These are phyloP conservation scores for Pygocentrus nattereri DNA, from an alignment of 2,797 vertebrate species.

Conservation along the genomic window DNA sequence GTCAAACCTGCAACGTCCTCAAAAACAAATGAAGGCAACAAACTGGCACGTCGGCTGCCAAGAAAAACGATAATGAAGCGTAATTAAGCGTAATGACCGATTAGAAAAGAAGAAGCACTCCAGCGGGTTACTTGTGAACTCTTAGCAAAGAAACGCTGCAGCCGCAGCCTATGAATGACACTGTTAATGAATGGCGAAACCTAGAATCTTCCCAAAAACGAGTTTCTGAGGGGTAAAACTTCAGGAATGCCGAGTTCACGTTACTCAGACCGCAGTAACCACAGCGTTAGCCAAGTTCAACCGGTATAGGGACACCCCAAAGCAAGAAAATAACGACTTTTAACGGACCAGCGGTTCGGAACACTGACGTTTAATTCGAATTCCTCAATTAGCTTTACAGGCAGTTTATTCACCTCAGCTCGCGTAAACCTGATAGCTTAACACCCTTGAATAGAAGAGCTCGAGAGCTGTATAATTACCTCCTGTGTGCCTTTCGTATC, in stretches of 20 bases:
- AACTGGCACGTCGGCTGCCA: background rate
- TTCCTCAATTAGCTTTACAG: too few species aligned
- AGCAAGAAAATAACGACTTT: background rate
- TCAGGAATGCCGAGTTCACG: background rate
- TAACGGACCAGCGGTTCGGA: too few species aligned
- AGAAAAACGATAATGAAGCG: background rate
- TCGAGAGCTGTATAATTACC: constrained; percentile 64
- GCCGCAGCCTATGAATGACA: background rate
- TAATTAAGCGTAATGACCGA: background rate
- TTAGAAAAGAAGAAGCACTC: background rate
- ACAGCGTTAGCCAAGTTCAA: background rate
- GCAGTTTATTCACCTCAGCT: too few species aligned
- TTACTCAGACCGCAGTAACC: background rate
- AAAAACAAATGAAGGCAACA: background rate
- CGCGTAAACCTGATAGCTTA: too few species aligned
- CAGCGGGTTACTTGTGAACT: too few species aligned
- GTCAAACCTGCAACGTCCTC: background rate
- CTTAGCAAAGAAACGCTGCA: background rate
- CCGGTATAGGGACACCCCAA: background rate
- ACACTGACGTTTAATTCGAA: too few species aligned
- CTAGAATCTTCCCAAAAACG: background rate
- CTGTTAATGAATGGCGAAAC: background rate
- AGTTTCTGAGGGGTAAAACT: background rate
- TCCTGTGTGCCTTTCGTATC: constrained; percentile 63
- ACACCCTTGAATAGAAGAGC: background rate